Evolutionary conservation across 2,797 vertebrate genomes (phyloP).

Genomic region (Cyprinella venusta): DNA sequence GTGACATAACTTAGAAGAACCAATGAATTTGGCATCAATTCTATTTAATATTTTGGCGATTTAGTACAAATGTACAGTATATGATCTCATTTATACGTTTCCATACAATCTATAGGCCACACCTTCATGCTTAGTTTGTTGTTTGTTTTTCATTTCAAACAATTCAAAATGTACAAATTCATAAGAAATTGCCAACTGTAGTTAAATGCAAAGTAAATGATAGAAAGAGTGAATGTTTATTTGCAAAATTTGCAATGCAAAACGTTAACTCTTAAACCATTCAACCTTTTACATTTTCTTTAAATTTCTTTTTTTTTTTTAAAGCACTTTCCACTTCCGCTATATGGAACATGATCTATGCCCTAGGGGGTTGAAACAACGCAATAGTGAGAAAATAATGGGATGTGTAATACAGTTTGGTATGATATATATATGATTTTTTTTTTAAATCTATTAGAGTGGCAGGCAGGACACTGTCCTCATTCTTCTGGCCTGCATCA

Average conservation of each 20-base stretch:
- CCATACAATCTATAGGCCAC: not conserved
- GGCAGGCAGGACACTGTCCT: constrained; percentile 22
- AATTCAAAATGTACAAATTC: not conserved
- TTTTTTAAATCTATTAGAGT: not conserved
- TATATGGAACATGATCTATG: not conserved
- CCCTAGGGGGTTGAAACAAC: not conserved
- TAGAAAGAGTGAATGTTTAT: no score
- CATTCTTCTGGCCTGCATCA: constrained; percentile 49
- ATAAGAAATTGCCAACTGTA: not conserved
- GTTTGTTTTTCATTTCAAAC: no score
- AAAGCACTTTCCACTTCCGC: not conserved
- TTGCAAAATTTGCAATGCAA: no score
- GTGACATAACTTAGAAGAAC: not conserved
- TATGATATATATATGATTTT: no score
- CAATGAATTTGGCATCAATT: not conserved
- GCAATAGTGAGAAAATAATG: not conserved
- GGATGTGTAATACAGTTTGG: not conserved
- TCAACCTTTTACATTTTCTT: no score
- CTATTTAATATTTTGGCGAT: not conserved
- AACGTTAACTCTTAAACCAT: no score
- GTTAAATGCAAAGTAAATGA: no score
- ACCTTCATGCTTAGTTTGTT: not conserved
- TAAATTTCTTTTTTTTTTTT: no score
- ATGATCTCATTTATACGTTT: not conserved
- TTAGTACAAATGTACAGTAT: not conserved